Base-by-base conservation (phyloP, 92 coral and sea anemone genomes). In the Palythoa grandiflora region DNA sequence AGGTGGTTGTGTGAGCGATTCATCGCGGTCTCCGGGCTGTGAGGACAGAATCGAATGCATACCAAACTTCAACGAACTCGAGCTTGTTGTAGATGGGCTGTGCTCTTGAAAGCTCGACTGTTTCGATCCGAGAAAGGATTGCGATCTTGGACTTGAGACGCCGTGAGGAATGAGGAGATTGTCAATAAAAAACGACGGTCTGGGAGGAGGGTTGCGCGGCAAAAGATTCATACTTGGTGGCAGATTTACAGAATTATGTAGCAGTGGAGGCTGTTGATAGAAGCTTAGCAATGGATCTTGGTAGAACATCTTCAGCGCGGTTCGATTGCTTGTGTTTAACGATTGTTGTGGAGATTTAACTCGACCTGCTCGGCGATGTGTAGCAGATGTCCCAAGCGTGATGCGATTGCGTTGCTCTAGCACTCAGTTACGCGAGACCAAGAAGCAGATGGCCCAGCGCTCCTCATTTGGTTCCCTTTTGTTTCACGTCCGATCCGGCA, bases 251-350 rank as follows among this genome's bases (percentile, higher is more conserved):
- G 61, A 44, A 44, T 68, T 81, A 40, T 81, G 86, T 44, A 81
- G 60, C 53, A 89, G 94, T 8, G 98, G 89, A 44, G 98, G 68
- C 66, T 91, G 96, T 73, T 95, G 98, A 72, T 93, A 95, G 55
- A 95, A 89, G 48, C 87, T 84, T 89, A 95, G 73, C 76, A 95
- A 88, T 28, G 98, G 98, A 60, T 95, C 98, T 91, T 95, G 96
- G 87, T 93, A 95, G 88, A 95, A 95, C 98, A 95, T 95, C 61
- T 89, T 91, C 86, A 65, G 52, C 39, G 75, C 40, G 75, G 19
- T 65, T 10, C 61, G 5, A 81, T 40, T 63, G 74, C 50, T 44
- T 7, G 50, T 20, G 44, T 13, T 47, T n/a, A 16, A 63, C 57
- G 47, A 38, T 68, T 63, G 75, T 68, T 65, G 39, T 65, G 47